A percentile compares a stretch with the other conserved stretches of the same genome.
Conservation (phyloP, 2,888 invertebrate species). For the Trypoxylon attenuatum region DNA sequence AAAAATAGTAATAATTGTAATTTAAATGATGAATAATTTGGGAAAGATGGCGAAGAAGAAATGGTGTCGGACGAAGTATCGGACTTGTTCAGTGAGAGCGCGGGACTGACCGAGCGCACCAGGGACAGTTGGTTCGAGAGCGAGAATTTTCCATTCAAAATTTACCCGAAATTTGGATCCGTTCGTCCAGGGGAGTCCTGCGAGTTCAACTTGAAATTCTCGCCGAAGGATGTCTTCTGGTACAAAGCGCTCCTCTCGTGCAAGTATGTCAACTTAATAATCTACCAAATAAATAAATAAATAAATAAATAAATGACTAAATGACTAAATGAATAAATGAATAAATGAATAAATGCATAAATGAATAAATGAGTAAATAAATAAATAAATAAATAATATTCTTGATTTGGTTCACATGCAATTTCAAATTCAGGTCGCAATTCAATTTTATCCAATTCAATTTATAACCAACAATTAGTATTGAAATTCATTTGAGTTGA, state of each 20-base stretch:
- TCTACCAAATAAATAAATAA: background rate
- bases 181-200: conserved; percentile 74
- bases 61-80: no score
- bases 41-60: no score
- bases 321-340: background rate
- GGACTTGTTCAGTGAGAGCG: conserved; percentile 59
- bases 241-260: conserved; percentile 77
- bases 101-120: conserved; percentile 55
- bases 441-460: no score
- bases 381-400: background rate
- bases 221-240: conserved; percentile 77
- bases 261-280: conserved; percentile 60
- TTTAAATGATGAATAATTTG: background rate
- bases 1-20: background rate
- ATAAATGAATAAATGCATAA: background rate
- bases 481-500: no score
- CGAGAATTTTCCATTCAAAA: conserved; percentile 75
- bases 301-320: no score
- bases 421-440: no score
- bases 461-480: no score
- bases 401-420: no score
- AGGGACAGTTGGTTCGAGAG: conserved; percentile 60
- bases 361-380: no score
- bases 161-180: conserved; percentile 75
- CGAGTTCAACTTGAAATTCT: conserved; percentile 76